Conservation (phyloP, 2,797 vertebrate species). For the Sebastes itinus region DNA sequence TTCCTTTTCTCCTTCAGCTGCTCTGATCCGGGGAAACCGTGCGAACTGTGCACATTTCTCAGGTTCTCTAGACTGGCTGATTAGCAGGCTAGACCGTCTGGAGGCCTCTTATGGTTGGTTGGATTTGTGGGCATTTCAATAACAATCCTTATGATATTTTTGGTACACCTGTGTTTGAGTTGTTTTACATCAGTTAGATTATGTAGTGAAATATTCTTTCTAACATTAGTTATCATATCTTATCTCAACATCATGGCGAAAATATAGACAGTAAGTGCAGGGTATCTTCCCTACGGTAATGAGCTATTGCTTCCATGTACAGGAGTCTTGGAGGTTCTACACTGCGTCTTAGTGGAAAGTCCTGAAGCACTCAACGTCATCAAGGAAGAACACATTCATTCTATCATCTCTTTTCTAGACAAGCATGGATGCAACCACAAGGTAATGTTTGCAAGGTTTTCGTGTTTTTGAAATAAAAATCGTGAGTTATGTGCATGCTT, state of each 20-base stretch:
- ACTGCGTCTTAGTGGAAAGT: constrained; percentile 93
- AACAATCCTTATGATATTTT: background rate
- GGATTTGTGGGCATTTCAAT: background rate
- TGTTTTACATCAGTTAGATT: background rate
- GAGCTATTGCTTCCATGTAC: background rate
- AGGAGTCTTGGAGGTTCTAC: constrained; percentile 95
- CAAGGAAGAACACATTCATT: constrained; percentile 93
- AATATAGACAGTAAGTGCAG: background rate
- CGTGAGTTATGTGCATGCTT: background rate
- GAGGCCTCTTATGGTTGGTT: constrained; percentile 92
- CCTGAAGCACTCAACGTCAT: constrained; percentile 94
- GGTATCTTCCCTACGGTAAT: background rate
- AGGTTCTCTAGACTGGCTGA: constrained; percentile 92
- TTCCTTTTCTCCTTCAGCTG: constrained; percentile 76
- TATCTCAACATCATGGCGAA: background rate
- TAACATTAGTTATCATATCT: background rate
- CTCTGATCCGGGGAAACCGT: constrained; percentile 91
- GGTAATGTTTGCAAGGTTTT: constrained; percentile 69
- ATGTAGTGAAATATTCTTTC: background rate
- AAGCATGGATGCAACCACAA: constrained; percentile 94
- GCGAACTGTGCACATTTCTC: constrained; percentile 95
- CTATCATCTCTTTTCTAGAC: constrained; percentile 93
- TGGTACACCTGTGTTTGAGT: background rate
- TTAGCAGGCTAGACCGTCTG: constrained; percentile 90
- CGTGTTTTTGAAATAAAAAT: background rate